Evolutionary conservation across 2,113 vertebrate species (phyloP).

Genomic region (Neogobius melanostomus): DNA sequence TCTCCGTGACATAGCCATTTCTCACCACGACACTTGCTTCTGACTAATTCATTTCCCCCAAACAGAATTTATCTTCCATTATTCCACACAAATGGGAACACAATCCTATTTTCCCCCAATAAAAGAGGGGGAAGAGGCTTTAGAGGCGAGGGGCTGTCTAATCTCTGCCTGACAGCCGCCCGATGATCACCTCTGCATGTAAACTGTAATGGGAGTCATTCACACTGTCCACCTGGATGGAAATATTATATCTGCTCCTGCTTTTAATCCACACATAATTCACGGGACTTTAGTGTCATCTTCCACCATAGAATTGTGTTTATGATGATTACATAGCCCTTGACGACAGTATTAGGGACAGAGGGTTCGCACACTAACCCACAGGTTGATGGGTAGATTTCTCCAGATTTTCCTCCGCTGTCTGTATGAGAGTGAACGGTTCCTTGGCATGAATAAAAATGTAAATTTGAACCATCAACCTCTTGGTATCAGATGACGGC

Average conservation of each 20-base stretch:
- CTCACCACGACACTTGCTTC: slow-evolving; percentile 64
- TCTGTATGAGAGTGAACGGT: too few relatives aligned
- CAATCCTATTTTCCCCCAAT: slow-evolving; percentile 38
- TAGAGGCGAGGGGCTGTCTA: slow-evolving; percentile 32
- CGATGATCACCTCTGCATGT: slow-evolving; percentile 43
- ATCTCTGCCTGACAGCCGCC: slow-evolving; percentile 8
- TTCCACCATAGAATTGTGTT: too few relatives aligned
- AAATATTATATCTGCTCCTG: slow-evolving; percentile 25
- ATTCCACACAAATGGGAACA: slow-evolving; percentile 39
- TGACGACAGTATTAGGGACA: too few relatives aligned
- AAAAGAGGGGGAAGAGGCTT: slow-evolving; percentile 28
- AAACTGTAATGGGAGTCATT: slow-evolving; percentile 49
- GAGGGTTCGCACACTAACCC: too few relatives aligned
- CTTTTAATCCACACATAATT: slow-evolving; percentile 14
- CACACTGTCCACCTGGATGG: slow-evolving; percentile 27
- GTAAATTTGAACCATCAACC: too few relatives aligned
- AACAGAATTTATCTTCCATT: slow-evolving; percentile 68
- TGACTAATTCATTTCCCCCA: slow-evolving; percentile 73
- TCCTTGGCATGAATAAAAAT: too few relatives aligned
- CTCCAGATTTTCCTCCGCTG: too few relatives aligned
- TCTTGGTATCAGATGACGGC: too few relatives aligned
- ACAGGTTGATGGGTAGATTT: too few relatives aligned
- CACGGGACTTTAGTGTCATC: background rate
- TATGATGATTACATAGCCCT: too few relatives aligned
- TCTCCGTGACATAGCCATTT: slow-evolving; percentile 71